phyloP scores from a whole-genome alignment of 1,140 invertebrate species.

The Bombus difficillimus region DNA sequence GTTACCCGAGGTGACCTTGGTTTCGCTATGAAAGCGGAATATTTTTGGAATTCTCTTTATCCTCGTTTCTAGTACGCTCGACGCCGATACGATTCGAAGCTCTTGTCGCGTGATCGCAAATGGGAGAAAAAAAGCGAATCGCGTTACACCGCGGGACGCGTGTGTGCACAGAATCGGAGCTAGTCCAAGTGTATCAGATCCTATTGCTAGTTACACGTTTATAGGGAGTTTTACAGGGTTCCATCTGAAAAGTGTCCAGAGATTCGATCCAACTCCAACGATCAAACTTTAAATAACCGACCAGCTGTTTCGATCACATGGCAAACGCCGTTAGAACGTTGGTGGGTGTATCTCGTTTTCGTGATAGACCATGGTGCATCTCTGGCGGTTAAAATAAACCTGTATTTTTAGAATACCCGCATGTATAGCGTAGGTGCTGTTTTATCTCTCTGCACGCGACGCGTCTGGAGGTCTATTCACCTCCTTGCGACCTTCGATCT shows the following conservation, averaged over 20 bases:
- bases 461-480: conserved; percentile 43
- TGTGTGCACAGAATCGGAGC: too few species aligned
- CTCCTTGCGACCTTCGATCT: conserved; percentile 55
- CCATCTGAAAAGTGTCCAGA: background rate
- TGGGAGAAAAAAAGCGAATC: too few species aligned
- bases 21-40: too few species aligned
- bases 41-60: too few species aligned
- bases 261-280: background rate
- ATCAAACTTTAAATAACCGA: background rate
- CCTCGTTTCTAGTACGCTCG: too few species aligned
- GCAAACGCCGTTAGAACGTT: background rate
- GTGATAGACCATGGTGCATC: conserved; percentile 38
- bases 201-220: background rate
- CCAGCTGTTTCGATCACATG: background rate
- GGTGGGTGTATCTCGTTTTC: conserved; percentile 33
- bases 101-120: accelerated
- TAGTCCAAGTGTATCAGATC: background rate
- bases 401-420: conserved; percentile 59
- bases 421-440: conserved; percentile 54
- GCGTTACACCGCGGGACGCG: too few species aligned
- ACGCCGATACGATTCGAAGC: too few species aligned
- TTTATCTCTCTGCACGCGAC: conserved; percentile 46
- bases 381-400: conserved; percentile 53
- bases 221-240: background rate
- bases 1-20: too few species aligned